Evolutionary conservation across 2,888 invertebrate species (phyloP).

Genomic region (Agonopterix arenella): DNA sequence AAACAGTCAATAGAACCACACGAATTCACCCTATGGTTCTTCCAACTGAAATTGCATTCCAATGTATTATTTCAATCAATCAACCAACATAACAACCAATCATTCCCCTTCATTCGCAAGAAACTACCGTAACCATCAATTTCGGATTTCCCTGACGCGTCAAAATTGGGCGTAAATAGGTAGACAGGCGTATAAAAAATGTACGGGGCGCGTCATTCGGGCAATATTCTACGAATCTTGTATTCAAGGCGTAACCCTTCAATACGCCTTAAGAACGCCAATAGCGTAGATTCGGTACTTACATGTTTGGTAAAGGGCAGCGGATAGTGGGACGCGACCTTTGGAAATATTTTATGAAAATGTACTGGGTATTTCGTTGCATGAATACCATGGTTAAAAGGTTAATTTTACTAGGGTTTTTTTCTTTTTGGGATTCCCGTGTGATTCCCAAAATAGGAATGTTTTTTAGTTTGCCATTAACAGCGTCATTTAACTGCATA

Average conservation of each 20-base stretch:
- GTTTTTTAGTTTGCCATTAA: too few species aligned
- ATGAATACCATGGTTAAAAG: too few species aligned
- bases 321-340: constrained; percentile 6
- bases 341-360: too few species aligned
- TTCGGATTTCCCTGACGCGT: constrained; percentile 8
- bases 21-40: too few species aligned
- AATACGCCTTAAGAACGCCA: constrained; percentile 16
- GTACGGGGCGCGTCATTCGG: constrained; percentile 5
- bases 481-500: too few species aligned
- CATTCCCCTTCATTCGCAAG: neutral
- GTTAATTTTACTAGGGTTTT: too few species aligned
- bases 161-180: constrained; percentile 8
- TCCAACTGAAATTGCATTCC: too few species aligned
- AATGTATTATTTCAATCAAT: neutral
- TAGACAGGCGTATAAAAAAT: constrained; percentile 9
- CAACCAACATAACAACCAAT: neutral
- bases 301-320: constrained; percentile 5
- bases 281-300: constrained; percentile 13
- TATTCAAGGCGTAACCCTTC: constrained; percentile 16
- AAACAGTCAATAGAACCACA: too few species aligned
- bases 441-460: too few species aligned
- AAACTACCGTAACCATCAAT: constrained; percentile 4
- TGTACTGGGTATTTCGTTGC: too few species aligned
- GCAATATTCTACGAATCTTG: constrained; percentile 16
- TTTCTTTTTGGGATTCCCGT: too few species aligned